Percentiles rank a stretch among this genome's conserved stretches.
Conservation (phyloP, 2,113 vertebrate species). For the Mystacornis crossleyi region DNA sequence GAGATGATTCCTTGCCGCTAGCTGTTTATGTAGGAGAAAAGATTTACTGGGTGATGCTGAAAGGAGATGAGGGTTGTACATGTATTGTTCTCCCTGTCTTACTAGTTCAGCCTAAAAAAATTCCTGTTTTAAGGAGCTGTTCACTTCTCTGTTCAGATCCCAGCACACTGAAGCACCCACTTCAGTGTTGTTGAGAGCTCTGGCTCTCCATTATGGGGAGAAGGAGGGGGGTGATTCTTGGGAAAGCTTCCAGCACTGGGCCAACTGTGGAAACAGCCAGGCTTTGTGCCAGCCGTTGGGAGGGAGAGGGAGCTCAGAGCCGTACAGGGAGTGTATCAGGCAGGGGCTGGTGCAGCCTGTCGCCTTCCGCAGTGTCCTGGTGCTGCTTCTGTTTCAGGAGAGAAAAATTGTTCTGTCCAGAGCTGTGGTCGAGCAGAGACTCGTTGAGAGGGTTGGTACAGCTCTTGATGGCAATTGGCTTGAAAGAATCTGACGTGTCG, state of each 20-base stretch:
- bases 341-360: slow-evolving; percentile 24
- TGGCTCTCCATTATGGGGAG: background rate
- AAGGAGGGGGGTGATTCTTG: background rate
- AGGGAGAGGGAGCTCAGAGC: background rate
- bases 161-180: background rate
- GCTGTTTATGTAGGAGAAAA: background rate
- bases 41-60: background rate
- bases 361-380: background rate
- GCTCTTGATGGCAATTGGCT: background rate
- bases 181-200: background rate
- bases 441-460: background rate
- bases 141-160: background rate
- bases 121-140: background rate
- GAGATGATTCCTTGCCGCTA: background rate
- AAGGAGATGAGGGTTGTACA: background rate
- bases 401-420: background rate
- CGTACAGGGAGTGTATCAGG: background rate
- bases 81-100: background rate
- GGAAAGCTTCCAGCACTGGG: slow-evolving; percentile 20
- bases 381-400: background rate
- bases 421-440: background rate
- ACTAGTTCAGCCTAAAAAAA: background rate
- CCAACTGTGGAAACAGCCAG: slow-evolving; percentile 5
- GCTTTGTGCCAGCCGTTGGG: background rate
- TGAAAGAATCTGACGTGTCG: background rate